phyloP scores from a whole-genome alignment of 1,140 invertebrate species.

The Drosophila lacteicornis region DNA sequence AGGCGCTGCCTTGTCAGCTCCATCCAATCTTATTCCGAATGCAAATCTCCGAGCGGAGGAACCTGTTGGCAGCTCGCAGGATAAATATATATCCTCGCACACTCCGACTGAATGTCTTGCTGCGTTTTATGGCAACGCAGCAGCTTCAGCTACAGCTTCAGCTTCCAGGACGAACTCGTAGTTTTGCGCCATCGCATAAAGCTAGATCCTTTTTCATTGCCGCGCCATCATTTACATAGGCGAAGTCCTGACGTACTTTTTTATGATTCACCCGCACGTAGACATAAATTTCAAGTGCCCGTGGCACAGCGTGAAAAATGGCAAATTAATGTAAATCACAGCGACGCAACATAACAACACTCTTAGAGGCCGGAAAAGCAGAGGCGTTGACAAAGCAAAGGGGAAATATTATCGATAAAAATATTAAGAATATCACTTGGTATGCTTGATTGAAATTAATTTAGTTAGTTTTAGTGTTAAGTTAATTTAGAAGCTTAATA shows the following conservation, averaged over 20 bases:
- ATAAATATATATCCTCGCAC: conserved; percentile 48
- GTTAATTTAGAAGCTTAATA: too few species aligned
- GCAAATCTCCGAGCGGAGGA: conserved; percentile 66
- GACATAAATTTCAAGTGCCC: conserved; percentile 52
- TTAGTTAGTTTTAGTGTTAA: too few species aligned
- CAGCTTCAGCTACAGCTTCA: not conserved
- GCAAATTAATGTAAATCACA: conserved; percentile 85
- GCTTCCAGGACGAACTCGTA: conserved; percentile 27
- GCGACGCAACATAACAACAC: conserved; percentile 31
- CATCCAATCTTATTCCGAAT: conserved; percentile 78
- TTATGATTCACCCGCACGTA: conserved; percentile 67
- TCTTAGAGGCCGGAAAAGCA: conserved; percentile 44
- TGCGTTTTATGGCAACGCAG: conserved; percentile 47
- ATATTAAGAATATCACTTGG: too few species aligned
- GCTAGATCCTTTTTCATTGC: conserved; percentile 71
- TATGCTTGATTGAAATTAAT: too few species aligned
- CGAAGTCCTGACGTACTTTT: conserved; percentile 65
- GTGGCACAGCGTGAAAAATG: conserved; percentile 81
- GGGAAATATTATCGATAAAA: not conserved
- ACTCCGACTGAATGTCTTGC: conserved; percentile 19
- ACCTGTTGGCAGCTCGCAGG: conserved; percentile 71
- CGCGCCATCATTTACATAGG: conserved; percentile 71
- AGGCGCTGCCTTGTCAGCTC: conserved; percentile 66
- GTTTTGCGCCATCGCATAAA: conserved; percentile 32
- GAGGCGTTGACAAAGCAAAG: not conserved